Evolutionary conservation across 2,113 vertebrate genomes (phyloP).

Genomic region (Megaceryle maxima): DNA sequence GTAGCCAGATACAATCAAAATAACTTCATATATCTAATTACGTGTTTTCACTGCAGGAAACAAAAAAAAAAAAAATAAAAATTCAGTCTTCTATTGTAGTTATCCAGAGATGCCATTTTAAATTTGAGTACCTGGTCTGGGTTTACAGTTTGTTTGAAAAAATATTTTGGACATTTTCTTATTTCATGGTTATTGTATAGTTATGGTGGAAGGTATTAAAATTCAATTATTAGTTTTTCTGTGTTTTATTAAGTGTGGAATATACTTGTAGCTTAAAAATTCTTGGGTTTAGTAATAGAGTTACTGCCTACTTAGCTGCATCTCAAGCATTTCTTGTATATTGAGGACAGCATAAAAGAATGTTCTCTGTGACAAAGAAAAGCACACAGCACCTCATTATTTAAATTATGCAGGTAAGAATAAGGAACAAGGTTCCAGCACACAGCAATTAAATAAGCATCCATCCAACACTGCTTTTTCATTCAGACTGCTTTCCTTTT

Average conservation of each 20-base stretch:
- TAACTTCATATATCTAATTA: background rate
- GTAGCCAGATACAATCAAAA: background rate
- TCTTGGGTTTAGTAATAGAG: background rate
- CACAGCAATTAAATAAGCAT: conserved; percentile 14
- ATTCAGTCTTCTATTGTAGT: background rate
- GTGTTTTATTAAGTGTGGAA: background rate
- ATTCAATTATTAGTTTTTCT: background rate
- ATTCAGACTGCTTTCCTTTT: background rate
- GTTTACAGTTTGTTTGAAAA: background rate
- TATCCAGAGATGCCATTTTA: background rate
- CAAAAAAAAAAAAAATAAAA: too few species aligned
- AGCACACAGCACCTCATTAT: background rate
- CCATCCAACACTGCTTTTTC: conserved; percentile 6
- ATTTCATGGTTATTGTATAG: background rate
- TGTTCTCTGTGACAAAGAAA: background rate
- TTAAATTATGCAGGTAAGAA: background rate
- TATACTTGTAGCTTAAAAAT: background rate
- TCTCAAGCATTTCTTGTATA: background rate
- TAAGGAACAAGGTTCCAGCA: background rate
- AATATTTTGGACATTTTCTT: background rate
- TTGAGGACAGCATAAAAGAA: background rate
- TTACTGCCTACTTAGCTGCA: background rate
- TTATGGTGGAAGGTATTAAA: background rate
- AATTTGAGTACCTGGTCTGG: background rate
- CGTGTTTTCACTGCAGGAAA: background rate